Percentiles rank a stretch among this genome's conserved stretches.
Evolutionary conservation across 1,140 invertebrate genomes (phyloP).

Genomic region (Watersipora subatra): DNA sequence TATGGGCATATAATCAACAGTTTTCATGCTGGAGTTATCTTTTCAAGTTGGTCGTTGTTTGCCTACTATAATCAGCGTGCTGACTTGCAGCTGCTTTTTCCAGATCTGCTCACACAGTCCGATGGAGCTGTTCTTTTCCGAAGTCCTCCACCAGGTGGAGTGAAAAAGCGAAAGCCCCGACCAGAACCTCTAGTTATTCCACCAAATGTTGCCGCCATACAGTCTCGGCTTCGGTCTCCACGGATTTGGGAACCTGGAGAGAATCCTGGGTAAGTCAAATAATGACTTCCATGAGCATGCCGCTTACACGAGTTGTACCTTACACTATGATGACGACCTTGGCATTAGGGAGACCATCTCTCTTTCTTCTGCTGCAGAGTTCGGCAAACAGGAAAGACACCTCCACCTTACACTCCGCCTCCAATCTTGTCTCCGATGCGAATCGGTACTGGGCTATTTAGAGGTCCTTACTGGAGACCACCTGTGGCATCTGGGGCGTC

Average conservation of each 20-base stretch:
- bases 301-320: too few relatives aligned
- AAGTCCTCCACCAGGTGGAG: conserved; percentile 47
- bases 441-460: conserved; percentile 69
- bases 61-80: too few relatives aligned
- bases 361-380: neutral
- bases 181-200: conserved; percentile 49
- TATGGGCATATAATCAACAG: too few relatives aligned
- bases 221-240: conserved; percentile 45
- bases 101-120: conserved; percentile 23
- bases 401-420: conserved; percentile 63
- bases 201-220: conserved; percentile 42
- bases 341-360: too few relatives aligned
- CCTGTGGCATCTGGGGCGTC: conserved; percentile 19
- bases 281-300: too few relatives aligned
- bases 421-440: conserved; percentile 80
- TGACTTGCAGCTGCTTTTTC: neutral
- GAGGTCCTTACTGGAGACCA: conserved; percentile 26
- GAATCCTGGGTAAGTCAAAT: neutral
- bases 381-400: conserved; percentile 42
- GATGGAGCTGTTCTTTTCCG: conserved; percentile 56
- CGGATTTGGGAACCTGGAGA: conserved; percentile 35
- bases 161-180: conserved; percentile 49
- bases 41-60: too few relatives aligned
- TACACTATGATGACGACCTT: too few relatives aligned
- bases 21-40: too few relatives aligned